phyloP scores from a whole-genome alignment of 2,888 invertebrate species.

The Torymus auratus region DNA sequence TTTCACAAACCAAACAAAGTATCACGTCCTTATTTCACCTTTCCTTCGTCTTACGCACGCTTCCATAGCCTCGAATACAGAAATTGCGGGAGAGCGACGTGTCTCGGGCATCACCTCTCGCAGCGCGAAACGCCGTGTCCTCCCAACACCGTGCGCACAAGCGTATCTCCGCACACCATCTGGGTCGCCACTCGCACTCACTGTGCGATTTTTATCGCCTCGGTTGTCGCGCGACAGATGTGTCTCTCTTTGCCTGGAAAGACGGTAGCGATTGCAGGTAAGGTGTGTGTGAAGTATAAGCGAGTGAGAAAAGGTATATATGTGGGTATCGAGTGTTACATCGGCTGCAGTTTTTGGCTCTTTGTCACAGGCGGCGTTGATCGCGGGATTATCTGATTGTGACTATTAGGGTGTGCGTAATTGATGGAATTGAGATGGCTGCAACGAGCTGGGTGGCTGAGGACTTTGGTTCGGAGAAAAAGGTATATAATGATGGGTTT shows the following conservation, averaged over 20 bases:
- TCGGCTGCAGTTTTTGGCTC: background rate
- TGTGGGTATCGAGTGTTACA: background rate
- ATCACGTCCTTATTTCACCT: too few species aligned
- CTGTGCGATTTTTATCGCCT: slow-evolving; percentile 36
- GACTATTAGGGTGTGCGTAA: too few species aligned
- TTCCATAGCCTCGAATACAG: too few species aligned
- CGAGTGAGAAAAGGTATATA: background rate
- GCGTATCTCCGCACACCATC: slow-evolving; percentile 35
- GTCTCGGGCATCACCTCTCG: background rate
- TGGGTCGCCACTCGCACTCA: background rate
- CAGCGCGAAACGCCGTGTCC: too few species aligned
- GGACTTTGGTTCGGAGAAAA: too few species aligned
- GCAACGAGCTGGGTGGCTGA: background rate
- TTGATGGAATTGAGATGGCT: too few species aligned
- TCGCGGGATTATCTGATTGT: too few species aligned
- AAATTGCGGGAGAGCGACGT: too few species aligned
- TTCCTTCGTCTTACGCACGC: too few species aligned
- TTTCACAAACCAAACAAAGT: too few species aligned
- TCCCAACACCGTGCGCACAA: slow-evolving; percentile 6
- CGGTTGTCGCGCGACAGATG: slow-evolving; percentile 33
- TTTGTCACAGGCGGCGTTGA: background rate
- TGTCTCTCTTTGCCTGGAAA: background rate
- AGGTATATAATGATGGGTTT: too few species aligned
- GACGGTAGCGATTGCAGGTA: slow-evolving; percentile 16
- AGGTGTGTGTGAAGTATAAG: background rate